Evolutionary conservation across 1,140 invertebrate species (phyloP), one percentile per base, ranked within the genome.

Genomic region (Stratiolaelaps scimitus): DNA sequence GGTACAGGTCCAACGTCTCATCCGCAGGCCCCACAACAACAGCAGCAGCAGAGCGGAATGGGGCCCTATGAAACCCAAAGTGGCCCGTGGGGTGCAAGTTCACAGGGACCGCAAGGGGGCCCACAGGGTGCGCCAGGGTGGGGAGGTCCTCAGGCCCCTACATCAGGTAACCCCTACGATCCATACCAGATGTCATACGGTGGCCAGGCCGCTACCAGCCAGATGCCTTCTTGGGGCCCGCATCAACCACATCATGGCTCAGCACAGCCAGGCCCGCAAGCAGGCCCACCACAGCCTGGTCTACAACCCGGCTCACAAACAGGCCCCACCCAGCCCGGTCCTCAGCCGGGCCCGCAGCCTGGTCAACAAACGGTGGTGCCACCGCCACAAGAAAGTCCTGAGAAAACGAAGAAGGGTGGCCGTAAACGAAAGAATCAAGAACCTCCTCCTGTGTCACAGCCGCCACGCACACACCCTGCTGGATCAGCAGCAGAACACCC

Each of bases 181-280:
- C 53, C 53, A 20, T 60, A 60, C 53, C 53, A 60, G 53, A 60
- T 60, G 53, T 60, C 53, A 17, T 60, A 60, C 53, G 53, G 53
- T 6, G 53, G 53, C 17, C 13, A 26, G 34, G 15, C 53, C 53
- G 15, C 53, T 1, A 15, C 26, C 17, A 34, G 53, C 34, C 53
- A 60, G 34, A 26, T 60, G 15, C 53, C 53, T 19, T 60, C 53
- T 17, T 60, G 53, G 53, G 34, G 23, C 34, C 53, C 26, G 10
- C 53, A 15, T 15, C n/a, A 26, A 60, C 13, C 53, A 29, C 53
- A 1, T 19, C 53, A 60, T 17, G 20, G 26, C 26, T 17, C 53
- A 15, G 4, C 34, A 34, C 53, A 48, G 15, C 19, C 53, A 5
- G 15, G 26, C 26, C 53, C 26, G 15, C 53, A n/a, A 26, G 15